Base-by-base conservation (phyloP, 2,797 vertebrate species). In the Coccyzus lansbergi region DNA sequence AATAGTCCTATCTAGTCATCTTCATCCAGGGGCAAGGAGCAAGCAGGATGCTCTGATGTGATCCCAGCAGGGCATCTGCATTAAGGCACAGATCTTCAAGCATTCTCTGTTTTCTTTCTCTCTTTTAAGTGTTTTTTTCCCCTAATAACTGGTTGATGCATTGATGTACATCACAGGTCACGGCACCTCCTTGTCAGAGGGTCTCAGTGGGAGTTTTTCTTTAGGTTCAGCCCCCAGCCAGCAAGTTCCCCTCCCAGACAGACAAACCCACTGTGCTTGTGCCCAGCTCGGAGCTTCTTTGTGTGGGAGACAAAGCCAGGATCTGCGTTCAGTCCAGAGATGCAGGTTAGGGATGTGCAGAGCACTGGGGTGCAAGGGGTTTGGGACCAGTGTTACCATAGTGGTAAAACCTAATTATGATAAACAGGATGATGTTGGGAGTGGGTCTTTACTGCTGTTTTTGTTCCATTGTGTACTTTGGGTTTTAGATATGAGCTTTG, bases 341-440 rank as follows among this genome's bases (percentile, higher is more conserved):
- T 4, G 2, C 0, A 14, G 63, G 14, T 52, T 10, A 42, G 33
- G 49, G 42, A 5, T 1, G 34, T 31, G 81, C 4, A 4, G 5
- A 4, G n/a, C 19, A 7, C 40, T 33, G 51, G 19, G 26, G 33
- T 6, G 3, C 11, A 36, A 4, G 22, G 46, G 53, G 25, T 15
- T 48, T 51, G 64, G 60, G 55, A 4, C n/a, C 7, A 4, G 65
- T 44, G 71, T 60, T 0, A 1, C 42, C 49, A 26, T 1, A 9
- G 5, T 7, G 40, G 8, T 4, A 6, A 65, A 64, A 34, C 7
- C 46, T 42, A 12, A 26, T 13, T 16, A 6, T 25, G 11, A 16
- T 25, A 21, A 46, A 69, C 0, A 28, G 24, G 60, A 18, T 5
- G 36, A 18, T 33, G 21, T 28, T 22, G 5, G 3, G 7, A 74